Evolutionary conservation across 2,113 vertebrate species (phyloP).

Genomic region (Scytalopus superciliaris): DNA sequence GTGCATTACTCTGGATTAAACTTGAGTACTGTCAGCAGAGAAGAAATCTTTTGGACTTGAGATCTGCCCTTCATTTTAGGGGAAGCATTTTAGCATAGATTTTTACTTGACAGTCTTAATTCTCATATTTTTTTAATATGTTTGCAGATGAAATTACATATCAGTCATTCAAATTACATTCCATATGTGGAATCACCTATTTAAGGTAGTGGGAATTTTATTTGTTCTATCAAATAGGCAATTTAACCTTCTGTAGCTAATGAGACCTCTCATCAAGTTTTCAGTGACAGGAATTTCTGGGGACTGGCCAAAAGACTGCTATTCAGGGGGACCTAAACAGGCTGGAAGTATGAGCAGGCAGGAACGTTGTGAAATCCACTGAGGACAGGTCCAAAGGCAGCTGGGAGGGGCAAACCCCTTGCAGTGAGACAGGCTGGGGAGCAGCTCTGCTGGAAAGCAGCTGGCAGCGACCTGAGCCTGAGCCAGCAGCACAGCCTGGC

Average conservation of each 20-base stretch:
- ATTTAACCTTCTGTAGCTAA: neutral
- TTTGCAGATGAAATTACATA: neutral
- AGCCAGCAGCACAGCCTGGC: neutral
- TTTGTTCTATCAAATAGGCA: neutral
- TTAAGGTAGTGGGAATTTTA: neutral
- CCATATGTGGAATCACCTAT: neutral
- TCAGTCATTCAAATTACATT: neutral
- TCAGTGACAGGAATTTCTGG: neutral
- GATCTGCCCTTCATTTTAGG: neutral
- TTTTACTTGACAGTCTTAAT: neutral
- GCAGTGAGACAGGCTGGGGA: neutral
- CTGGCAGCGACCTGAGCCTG: neutral
- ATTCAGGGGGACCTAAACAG: neutral
- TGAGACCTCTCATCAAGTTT: neutral
- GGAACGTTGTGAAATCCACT: neutral
- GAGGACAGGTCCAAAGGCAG: rapidly evolving
- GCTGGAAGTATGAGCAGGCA: neutral
- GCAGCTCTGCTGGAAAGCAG: neutral
- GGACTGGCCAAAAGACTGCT: neutral
- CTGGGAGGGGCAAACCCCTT: too few species aligned
- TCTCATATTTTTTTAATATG: neutral
- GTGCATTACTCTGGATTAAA: neutral
- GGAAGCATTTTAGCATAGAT: neutral
- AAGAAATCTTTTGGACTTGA: neutral
- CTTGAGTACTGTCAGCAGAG: neutral